Conservation (phyloP, 1,140 invertebrate genomes). For the Hypsibius dujardini region DNA sequence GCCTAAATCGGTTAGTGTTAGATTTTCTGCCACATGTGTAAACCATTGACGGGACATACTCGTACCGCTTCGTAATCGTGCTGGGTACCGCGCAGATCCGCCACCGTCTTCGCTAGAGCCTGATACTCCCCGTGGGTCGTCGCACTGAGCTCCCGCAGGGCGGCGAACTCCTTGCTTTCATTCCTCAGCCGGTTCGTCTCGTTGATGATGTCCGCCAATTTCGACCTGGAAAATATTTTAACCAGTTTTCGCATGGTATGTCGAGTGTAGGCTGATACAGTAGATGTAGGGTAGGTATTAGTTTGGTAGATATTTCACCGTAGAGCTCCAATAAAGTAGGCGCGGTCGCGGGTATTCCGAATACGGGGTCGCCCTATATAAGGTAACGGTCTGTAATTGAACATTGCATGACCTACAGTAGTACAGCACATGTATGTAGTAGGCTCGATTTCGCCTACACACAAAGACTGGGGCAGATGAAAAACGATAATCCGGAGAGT, state of each 20-base stretch:
- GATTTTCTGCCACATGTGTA: not conserved
- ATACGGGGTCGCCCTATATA: not conserved
- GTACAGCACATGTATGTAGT: not conserved
- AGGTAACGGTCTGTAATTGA: too few species aligned
- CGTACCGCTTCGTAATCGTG: constrained; percentile 13
- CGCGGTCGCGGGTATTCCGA: not conserved
- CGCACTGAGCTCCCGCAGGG: not conserved
- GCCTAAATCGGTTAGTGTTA: not conserved
- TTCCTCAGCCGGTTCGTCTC: not conserved
- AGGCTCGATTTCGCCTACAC: not conserved
- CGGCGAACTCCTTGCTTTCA: not conserved
- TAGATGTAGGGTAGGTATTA: constrained; percentile 2
- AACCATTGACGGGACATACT: not conserved
- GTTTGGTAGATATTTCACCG: not conserved
- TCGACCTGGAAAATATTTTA: not conserved
- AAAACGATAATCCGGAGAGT: not conserved
- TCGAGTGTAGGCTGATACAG: not conserved
- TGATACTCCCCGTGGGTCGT: not conserved
- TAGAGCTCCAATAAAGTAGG: not conserved
- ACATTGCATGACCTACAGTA: too few species aligned
- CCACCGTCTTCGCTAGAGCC: not conserved
- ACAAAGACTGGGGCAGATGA: not conserved
- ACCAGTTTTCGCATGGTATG: not conserved
- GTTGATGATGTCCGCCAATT: constrained; percentile 7
- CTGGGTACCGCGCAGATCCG: not conserved